Percentiles rank a stretch among this genome's conserved stretches.
phyloP scores from a whole-genome alignment of 2,113 vertebrate genomes.

The Sinocyclocheilus maitianheensis region DNA sequence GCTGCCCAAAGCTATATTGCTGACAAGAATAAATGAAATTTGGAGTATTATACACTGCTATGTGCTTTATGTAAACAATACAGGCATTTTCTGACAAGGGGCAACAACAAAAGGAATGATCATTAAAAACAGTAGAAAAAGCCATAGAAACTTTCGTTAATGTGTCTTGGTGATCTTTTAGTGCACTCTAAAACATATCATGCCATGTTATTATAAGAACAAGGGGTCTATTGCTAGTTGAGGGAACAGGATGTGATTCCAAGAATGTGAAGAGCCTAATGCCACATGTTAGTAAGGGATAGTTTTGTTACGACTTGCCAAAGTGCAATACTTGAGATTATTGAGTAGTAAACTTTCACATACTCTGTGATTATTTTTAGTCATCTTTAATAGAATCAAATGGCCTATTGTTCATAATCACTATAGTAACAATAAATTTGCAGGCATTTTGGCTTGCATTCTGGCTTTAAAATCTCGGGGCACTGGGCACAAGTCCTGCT shows the following conservation, averaged over 20 bases:
- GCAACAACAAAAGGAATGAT: not conserved
- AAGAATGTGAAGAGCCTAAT: constrained; percentile 41
- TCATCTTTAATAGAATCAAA: not conserved
- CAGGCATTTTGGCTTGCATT: not conserved
- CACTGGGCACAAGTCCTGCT: constrained; percentile 1
- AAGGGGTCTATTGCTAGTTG: constrained; percentile 34
- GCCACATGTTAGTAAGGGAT: constrained; percentile 29
- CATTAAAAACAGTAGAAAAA: not conserved
- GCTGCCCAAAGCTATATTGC: constrained; percentile 16
- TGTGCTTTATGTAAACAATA: not conserved
- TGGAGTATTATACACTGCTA: not conserved
- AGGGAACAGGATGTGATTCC: constrained; percentile 48
- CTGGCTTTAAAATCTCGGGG: constrained; percentile 7
- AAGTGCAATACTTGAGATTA: constrained; percentile 34
- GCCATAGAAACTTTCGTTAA: not conserved
- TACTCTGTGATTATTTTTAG: not conserved
- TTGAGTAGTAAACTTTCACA: constrained; percentile 23
- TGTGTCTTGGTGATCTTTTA: not conserved
- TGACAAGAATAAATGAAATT: constrained; percentile 3
- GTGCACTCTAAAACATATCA: constrained; percentile 15
- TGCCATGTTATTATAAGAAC: constrained; percentile 39
- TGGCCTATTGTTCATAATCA: not conserved
- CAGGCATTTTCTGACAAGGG: too few species aligned
- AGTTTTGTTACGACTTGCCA: constrained; percentile 46
- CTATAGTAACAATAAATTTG: not conserved